These are phyloP conservation scores for Geotrypetes seraphini DNA, from an alignment of 2,797 vertebrate species.

Conservation along the genomic window DNA sequence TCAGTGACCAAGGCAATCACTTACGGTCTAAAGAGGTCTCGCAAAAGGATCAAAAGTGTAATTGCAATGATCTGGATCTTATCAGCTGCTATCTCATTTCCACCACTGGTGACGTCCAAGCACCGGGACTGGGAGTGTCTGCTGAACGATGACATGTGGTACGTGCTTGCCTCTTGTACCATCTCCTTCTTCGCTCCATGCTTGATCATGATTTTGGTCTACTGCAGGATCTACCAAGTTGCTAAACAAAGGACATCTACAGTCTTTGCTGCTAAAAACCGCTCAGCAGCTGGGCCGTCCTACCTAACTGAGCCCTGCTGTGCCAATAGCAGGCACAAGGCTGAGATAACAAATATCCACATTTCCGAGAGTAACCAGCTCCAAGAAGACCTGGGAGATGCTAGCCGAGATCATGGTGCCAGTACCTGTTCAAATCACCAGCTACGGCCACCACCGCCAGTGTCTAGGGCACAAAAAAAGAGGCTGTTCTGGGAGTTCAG, in stretches of 20 bases:
- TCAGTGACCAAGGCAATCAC: slow-evolving; percentile 77
- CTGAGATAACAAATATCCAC: slow-evolving; percentile 51
- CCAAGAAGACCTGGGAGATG: slow-evolving; percentile 65
- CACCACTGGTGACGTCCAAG: slow-evolving; percentile 67
- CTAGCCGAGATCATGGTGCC: slow-evolving; percentile 72
- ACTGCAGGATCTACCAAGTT: slow-evolving; percentile 80
- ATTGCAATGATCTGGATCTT: slow-evolving; percentile 70
- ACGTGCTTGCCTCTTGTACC: slow-evolving; percentile 74
- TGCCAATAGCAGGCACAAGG: slow-evolving; percentile 49
- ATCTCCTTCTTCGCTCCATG: slow-evolving; percentile 82
- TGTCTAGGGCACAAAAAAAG: background rate
- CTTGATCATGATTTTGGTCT: slow-evolving; percentile 79
- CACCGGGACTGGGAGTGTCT: slow-evolving; percentile 53
- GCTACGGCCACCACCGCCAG: background rate
- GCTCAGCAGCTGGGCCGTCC: slow-evolving; percentile 47
- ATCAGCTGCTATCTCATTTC: slow-evolving; percentile 74
- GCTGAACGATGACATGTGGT: slow-evolving; percentile 83
- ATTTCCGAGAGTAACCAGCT: slow-evolving; percentile 36
- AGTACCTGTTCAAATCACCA: slow-evolving; percentile 43
- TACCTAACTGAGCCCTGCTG: slow-evolving; percentile 65
- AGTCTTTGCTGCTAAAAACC: slow-evolving; percentile 63
- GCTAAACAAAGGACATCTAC: slow-evolving; percentile 65
- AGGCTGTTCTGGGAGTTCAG: background rate
- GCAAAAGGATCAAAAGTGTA: slow-evolving; percentile 69
- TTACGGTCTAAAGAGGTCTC: slow-evolving; percentile 78